Evolutionary conservation across 2,797 vertebrate genomes (phyloP).

Genomic region (Bradypodion pumilum): DNA sequence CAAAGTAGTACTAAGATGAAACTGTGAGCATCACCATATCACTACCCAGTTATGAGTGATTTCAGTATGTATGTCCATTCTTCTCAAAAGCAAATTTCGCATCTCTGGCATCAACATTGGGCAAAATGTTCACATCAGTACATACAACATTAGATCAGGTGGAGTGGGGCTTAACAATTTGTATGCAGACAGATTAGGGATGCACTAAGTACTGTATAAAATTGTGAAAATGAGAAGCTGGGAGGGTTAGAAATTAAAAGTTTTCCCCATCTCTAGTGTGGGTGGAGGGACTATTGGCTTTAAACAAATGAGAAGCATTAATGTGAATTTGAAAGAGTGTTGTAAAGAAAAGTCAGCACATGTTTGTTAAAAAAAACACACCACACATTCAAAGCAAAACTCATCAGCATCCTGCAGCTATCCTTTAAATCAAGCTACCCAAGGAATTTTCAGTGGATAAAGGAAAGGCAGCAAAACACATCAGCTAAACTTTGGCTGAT

Average conservation of each 20-base stretch:
- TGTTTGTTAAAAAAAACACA: neutral
- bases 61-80: no score
- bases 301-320: neutral
- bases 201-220: no score
- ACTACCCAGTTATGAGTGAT: no score
- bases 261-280: neutral
- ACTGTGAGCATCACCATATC: no score
- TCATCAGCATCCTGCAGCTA: constrained; percentile 15
- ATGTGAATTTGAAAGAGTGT: neutral
- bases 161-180: no score
- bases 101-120: no score
- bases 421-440: neutral
- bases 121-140: no score
- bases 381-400: neutral
- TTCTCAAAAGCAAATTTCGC: no score
- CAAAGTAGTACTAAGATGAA: no score
- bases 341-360: neutral
- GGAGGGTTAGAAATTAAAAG: neutral
- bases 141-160: no score
- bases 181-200: no score
- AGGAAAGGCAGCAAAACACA: neutral
- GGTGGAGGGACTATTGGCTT: neutral
- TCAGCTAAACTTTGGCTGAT: constrained; percentile 8
- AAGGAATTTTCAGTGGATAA: neutral
- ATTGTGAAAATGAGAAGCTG: neutral